phyloP scores from a whole-genome alignment of 2,888 invertebrate species.

The Nowickia ferox region DNA sequence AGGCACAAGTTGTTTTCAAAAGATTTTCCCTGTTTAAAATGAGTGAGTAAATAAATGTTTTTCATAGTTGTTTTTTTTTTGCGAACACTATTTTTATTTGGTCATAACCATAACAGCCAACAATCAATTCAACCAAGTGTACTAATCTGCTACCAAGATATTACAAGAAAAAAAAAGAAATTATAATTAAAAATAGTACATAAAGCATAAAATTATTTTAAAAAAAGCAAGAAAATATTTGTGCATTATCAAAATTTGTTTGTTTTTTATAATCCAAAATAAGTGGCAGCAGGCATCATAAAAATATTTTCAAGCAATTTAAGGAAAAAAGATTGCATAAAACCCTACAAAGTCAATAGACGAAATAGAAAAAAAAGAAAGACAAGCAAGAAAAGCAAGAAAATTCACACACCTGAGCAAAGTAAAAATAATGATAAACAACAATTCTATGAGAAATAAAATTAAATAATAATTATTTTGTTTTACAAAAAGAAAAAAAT shows the following conservation, averaged over 20 bases:
- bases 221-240: conserved; percentile 1
- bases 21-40: conserved; percentile 42
- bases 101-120: conserved; percentile 65
- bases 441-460: neutral
- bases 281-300: neutral
- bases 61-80: conserved; percentile 49
- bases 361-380: conserved; percentile 25
- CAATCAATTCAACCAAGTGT: conserved; percentile 58
- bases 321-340: conserved; percentile 61
- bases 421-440: neutral
- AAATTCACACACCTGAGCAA: neutral
- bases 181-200: conserved; percentile 39
- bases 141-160: conserved; percentile 25
- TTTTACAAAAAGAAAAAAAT: neutral
- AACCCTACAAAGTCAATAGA: conserved; percentile 54
- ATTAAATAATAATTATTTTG: conserved; percentile 1
- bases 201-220: conserved; percentile 49
- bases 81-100: conserved; percentile 56
- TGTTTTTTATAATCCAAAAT: neutral
- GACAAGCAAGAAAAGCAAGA: conserved; percentile 7
- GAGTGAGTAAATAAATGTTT: conserved; percentile 28
- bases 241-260: neutral
- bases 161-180: conserved; percentile 36
- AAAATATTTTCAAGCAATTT: conserved; percentile 7
- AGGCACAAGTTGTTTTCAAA: conserved; percentile 21